Percentiles rank a stretch among this genome's conserved stretches.
phyloP scores from a whole-genome alignment of 1,140 invertebrate genomes.

The Phenacoccus solenopsis region DNA sequence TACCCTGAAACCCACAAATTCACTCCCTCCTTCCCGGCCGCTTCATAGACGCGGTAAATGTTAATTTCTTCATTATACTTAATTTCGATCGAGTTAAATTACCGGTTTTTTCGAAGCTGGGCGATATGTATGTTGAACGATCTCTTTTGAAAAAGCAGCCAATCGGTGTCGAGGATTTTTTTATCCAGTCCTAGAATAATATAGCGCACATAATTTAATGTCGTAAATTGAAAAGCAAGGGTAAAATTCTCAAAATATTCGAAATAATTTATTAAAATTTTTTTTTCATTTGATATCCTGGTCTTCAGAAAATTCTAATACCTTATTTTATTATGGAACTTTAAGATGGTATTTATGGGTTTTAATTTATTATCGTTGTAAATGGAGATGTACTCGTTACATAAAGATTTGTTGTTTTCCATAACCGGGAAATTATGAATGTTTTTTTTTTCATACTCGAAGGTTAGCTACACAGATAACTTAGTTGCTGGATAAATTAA shows the following conservation, averaged over 20 bases:
- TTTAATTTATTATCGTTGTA: neutral
- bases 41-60: too few species aligned
- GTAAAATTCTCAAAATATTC: neutral
- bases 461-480: too few species aligned
- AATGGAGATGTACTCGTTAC: neutral
- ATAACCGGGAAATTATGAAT: neutral
- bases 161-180: neutral
- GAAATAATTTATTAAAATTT: neutral
- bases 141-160: neutral
- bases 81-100: neutral
- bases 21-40: neutral
- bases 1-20: neutral
- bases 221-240: neutral
- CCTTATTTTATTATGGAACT: neutral
- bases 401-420: neutral
- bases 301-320: neutral
- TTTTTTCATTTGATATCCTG: neutral
- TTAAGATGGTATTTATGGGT: too few species aligned
- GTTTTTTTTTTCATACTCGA: neutral
- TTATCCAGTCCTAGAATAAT: too few species aligned
- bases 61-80: neutral
- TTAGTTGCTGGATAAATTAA: too few species aligned
- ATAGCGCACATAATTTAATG: too few species aligned
- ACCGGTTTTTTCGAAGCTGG: conserved; percentile 1
- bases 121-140: neutral